Evolutionary conservation across 64 coral and sea anemone species (phyloP).

Genomic region (Montipora capricornis): DNA sequence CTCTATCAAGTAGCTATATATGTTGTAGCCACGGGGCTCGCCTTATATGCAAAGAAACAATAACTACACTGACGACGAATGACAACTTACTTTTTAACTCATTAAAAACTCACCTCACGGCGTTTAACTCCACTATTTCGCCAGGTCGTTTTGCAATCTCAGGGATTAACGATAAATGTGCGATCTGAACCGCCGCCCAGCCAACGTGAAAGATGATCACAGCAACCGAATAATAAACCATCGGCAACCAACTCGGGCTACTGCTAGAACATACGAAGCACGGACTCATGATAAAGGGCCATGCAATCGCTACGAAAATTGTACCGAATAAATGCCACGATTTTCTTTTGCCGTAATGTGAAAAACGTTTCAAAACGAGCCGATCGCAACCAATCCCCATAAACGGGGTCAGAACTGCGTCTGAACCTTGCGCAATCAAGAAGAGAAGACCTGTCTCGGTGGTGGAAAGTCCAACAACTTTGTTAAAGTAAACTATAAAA

Average conservation of each 20-base stretch:
- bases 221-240: slow-evolving; percentile 65
- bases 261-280: slow-evolving; percentile 59
- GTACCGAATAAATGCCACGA: slow-evolving; percentile 84
- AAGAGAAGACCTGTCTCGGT: slow-evolving; percentile 72
- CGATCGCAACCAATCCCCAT: slow-evolving; percentile 80
- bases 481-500: slow-evolving; percentile 88
- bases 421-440: slow-evolving; percentile 75
- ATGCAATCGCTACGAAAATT: slow-evolving; percentile 72
- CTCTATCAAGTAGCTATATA: too few species aligned
- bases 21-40: too few species aligned
- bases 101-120: slow-evolving; percentile 60
- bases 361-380: slow-evolving; percentile 34
- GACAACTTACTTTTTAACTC: not conserved
- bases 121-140: slow-evolving; percentile 85
- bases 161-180: slow-evolving; percentile 77
- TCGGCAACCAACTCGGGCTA: slow-evolving; percentile 36
- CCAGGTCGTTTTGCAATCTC: slow-evolving; percentile 64
- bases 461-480: slow-evolving; percentile 83
- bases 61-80: not conserved
- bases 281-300: slow-evolving; percentile 87
- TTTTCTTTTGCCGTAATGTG: slow-evolving; percentile 78
- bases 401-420: slow-evolving; percentile 83
- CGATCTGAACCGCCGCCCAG: slow-evolving; percentile 76
- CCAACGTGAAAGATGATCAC: slow-evolving; percentile 78
- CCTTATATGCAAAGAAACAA: not conserved